These are phyloP conservation scores for Tiliqua scincoides DNA, from an alignment of 2,113 vertebrate genomes.

Conservation along the genomic window DNA sequence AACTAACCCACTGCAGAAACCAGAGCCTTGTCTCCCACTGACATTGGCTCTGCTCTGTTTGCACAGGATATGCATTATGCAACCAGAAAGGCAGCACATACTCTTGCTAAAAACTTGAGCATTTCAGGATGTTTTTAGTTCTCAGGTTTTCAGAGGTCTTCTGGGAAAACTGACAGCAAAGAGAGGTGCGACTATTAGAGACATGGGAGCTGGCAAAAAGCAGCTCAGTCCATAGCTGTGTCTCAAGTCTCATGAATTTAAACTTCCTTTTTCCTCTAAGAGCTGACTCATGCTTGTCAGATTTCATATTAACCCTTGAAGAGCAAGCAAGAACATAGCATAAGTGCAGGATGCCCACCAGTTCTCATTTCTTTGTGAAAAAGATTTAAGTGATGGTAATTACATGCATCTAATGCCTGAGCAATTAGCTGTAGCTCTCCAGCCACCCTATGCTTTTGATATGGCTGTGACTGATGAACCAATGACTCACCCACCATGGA, in stretches of 20 bases:
- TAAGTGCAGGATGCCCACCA: not conserved
- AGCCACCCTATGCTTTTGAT: not conserved
- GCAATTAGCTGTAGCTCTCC: fast-evolving
- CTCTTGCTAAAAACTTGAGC: not conserved
- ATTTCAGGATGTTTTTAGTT: not conserved
- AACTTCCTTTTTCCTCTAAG: not conserved
- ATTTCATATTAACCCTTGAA: not conserved
- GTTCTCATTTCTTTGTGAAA: not conserved
- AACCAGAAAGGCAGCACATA: not conserved
- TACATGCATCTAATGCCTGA: not conserved
- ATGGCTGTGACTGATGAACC: not conserved
- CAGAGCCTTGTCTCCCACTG: not conserved
- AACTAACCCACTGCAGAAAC: not conserved
- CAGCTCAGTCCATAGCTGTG: too few relatives aligned
- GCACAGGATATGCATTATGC: too few relatives aligned
- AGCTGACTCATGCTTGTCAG: not conserved
- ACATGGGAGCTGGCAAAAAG: too few relatives aligned
- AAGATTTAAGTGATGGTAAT: not conserved
- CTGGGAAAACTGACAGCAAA: not conserved
- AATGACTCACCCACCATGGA: fast-evolving
- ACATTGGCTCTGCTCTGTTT: not conserved
- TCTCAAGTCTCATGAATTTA: not conserved
- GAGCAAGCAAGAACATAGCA: not conserved
- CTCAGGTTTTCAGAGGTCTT: not conserved
- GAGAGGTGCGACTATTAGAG: not conserved